Evolutionary conservation across 2,113 vertebrate species (phyloP).

Genomic region (Mesoclemmys tuberculata): DNA sequence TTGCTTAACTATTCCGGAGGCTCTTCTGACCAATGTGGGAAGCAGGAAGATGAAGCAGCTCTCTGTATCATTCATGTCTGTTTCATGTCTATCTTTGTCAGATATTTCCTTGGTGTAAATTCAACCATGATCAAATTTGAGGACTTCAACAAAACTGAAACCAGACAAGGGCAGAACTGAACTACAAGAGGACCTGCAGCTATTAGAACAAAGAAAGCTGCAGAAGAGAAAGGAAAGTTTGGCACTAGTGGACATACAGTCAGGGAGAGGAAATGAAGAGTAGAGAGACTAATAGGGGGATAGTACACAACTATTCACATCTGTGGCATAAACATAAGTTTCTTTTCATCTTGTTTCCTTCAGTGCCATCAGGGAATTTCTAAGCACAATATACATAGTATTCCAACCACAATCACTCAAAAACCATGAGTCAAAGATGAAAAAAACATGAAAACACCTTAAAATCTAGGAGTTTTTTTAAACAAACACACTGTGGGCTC

Average conservation of each 20-base stretch:
- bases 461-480: slow-evolving; percentile 3
- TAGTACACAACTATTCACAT: neutral
- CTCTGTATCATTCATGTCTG: neutral
- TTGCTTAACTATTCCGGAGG: slow-evolving; percentile 28
- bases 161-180: neutral
- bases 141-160: neutral
- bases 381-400: neutral
- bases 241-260: neutral
- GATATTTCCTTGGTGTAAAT: slow-evolving; percentile 36
- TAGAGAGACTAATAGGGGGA: neutral
- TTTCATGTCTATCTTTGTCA: slow-evolving; percentile 18
- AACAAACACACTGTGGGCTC: slow-evolving; percentile 29
- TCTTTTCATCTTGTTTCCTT: neutral
- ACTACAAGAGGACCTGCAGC: neutral
- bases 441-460: neutral
- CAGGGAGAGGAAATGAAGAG: neutral
- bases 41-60: neutral
- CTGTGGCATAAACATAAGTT: neutral
- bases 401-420: no score
- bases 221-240: neutral
- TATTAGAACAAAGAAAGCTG: neutral
- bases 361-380: neutral
- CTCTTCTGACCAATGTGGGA: slow-evolving; percentile 3
- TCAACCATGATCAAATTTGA: slow-evolving; percentile 15
- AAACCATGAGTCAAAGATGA: no score